These are phyloP conservation scores for Montipora capricornis DNA, from an alignment of 64 coral and sea anemone species.

Conservation along the genomic window DNA sequence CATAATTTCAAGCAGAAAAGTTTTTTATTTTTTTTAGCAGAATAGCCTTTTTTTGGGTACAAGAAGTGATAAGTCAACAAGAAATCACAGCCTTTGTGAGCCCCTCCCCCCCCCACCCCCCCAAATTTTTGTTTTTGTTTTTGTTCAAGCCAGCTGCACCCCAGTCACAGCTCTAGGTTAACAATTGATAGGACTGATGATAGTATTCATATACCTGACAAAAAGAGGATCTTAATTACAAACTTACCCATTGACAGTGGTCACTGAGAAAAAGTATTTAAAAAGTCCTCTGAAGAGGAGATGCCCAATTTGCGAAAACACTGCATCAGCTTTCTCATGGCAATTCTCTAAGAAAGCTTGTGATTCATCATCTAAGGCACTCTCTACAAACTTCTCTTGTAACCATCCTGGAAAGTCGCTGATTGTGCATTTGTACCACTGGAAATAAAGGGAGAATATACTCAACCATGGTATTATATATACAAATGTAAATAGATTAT, in stretches of 20 bases:
- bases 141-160: too few relatives aligned
- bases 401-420: constrained; percentile 52
- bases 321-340: constrained; percentile 86
- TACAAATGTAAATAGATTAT: too few relatives aligned
- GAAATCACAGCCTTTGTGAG: too few relatives aligned
- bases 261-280: constrained; percentile 82
- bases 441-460: neutral
- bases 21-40: too few relatives aligned
- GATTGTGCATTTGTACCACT: constrained; percentile 89
- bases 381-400: constrained; percentile 82
- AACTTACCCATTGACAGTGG: constrained; percentile 92
- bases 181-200: too few relatives aligned
- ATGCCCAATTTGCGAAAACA: constrained; percentile 87
- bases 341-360: constrained; percentile 80
- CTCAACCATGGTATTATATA: neutral
- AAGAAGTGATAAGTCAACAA: too few relatives aligned
- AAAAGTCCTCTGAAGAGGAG: constrained; percentile 83
- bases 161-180: too few relatives aligned
- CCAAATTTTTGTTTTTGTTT: too few relatives aligned
- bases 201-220: too few relatives aligned
- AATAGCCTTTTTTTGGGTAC: too few relatives aligned
- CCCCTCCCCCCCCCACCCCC: too few relatives aligned
- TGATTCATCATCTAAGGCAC: constrained; percentile 80
- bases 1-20: too few relatives aligned
- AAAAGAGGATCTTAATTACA: neutral